These are phyloP conservation scores for Schmidtea mediterranea DNA, from an alignment of 1,140 invertebrate genomes.

Conservation along the genomic window DNA sequence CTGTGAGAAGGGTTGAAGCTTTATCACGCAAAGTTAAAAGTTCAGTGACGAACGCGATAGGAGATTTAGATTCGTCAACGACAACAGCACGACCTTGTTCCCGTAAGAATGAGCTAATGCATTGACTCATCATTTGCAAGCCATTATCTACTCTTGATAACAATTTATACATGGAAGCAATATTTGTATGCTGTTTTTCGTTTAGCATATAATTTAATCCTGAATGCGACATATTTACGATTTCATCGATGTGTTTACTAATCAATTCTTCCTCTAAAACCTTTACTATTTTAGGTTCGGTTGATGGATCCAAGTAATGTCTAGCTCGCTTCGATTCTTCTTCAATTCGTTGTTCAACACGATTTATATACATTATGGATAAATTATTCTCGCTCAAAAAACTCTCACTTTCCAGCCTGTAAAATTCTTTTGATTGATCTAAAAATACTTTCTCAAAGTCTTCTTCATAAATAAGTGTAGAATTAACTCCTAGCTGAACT, in stretches of 20 bases:
- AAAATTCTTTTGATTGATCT: constrained; percentile 86
- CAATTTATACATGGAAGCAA: constrained; percentile 89
- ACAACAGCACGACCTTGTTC: constrained; percentile 79
- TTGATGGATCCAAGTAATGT: constrained; percentile 86
- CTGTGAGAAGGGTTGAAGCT: constrained; percentile 86
- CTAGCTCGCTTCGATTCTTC: constrained; percentile 89
- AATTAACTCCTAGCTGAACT: constrained; percentile 80
- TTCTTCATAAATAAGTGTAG: constrained; percentile 74
- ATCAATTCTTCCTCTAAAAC: constrained; percentile 92
- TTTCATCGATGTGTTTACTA: constrained; percentile 92
- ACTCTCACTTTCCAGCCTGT: constrained; percentile 90
- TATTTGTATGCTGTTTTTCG: constrained; percentile 72
- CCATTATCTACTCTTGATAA: constrained; percentile 64
- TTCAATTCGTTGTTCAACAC: constrained; percentile 79
- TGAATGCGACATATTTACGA: constrained; percentile 97
- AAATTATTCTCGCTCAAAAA: constrained; percentile 79
- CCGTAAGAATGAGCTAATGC: constrained; percentile 66
- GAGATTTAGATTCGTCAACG: constrained; percentile 51
- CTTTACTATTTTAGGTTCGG: constrained; percentile 65
- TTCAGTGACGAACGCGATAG: constrained; percentile 74
- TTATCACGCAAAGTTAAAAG: constrained; percentile 82
- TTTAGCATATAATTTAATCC: constrained; percentile 94
- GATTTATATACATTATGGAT: constrained; percentile 77
- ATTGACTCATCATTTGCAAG: constrained; percentile 68
- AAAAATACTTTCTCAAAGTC: constrained; percentile 94